phyloP scores from a whole-genome alignment of 2,888 invertebrate species.

The Minunthozetes semirufus region DNA sequence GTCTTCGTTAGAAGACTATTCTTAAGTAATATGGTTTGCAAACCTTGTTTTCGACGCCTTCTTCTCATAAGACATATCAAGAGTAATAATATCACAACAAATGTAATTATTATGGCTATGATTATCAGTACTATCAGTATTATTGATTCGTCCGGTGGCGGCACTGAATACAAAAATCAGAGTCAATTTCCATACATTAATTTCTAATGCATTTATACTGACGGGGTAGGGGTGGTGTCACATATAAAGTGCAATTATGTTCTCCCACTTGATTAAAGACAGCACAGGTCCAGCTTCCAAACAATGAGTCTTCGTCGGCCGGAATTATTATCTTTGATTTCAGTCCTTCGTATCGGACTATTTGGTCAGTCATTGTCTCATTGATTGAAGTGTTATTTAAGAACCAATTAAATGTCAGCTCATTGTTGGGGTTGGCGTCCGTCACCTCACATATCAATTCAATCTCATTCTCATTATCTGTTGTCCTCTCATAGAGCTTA shows the following conservation, averaged over 20 bases:
- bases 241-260: conserved; percentile 33
- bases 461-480: conserved; percentile 52
- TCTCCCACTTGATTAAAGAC: conserved; percentile 74
- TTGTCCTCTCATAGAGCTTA: conserved; percentile 56
- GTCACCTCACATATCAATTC: conserved; percentile 72
- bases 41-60: conserved; percentile 38
- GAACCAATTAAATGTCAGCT: conserved; percentile 68
- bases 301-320: conserved; percentile 55
- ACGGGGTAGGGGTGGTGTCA: conserved; percentile 27
- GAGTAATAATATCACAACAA: conserved; percentile 36
- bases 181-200: no score
- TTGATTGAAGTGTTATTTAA: conserved; percentile 64
- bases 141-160: conserved; percentile 29
- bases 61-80: conserved; percentile 37
- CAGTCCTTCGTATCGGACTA: conserved; percentile 54
- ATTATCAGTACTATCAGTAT: conserved; percentile 40
- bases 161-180: background rate
- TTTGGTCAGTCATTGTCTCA: conserved; percentile 61
- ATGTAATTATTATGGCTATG: conserved; percentile 40
- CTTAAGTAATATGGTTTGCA: background rate
- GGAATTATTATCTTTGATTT: conserved; percentile 58
- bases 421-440: conserved; percentile 64
- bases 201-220: background rate
- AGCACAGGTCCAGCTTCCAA: conserved; percentile 71
- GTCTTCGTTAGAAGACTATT: background rate